Evolutionary conservation across 2,113 vertebrate genomes (phyloP).

Genomic region (Pseudois nayaur): DNA sequence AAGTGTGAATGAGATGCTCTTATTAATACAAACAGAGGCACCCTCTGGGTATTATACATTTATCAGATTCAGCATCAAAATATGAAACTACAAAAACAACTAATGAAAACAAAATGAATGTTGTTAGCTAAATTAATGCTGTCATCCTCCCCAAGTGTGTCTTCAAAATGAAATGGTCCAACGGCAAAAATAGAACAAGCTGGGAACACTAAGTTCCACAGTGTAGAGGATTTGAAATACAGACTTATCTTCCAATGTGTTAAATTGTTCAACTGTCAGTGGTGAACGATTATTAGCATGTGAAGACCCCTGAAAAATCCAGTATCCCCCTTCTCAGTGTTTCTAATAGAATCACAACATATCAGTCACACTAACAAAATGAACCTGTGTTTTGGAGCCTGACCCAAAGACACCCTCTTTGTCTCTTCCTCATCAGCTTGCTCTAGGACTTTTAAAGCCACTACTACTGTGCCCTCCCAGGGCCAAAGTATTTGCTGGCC

Average conservation of each 20-base stretch:
- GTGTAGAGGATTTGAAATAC: conserved; percentile 27
- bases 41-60: conserved; percentile 45
- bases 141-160: conserved; percentile 51
- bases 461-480: not conserved
- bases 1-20: conserved; percentile 45
- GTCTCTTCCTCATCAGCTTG: not conserved
- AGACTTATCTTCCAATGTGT: conserved; percentile 24
- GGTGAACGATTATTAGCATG: not conserved
- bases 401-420: not conserved
- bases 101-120: conserved; percentile 66
- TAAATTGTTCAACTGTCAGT: conserved; percentile 25
- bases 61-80: conserved; percentile 59
- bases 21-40: conserved; percentile 61
- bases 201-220: conserved; percentile 41
- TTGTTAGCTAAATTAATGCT: conserved; percentile 56
- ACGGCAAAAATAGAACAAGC: conserved; percentile 46
- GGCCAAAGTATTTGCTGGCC: not conserved
- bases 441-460: not conserved
- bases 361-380: not conserved
- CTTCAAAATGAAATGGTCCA: conserved; percentile 56
- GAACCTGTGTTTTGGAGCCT: not conserved
- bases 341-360: not conserved
- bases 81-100: conserved; percentile 57
- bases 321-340: not conserved
- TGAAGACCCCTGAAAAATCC: not conserved